A percentile compares a stretch with the other conserved stretches of the same genome.
Conservation (phyloP, 2,888 invertebrate species). For the Nemotelus pantherinus region DNA sequence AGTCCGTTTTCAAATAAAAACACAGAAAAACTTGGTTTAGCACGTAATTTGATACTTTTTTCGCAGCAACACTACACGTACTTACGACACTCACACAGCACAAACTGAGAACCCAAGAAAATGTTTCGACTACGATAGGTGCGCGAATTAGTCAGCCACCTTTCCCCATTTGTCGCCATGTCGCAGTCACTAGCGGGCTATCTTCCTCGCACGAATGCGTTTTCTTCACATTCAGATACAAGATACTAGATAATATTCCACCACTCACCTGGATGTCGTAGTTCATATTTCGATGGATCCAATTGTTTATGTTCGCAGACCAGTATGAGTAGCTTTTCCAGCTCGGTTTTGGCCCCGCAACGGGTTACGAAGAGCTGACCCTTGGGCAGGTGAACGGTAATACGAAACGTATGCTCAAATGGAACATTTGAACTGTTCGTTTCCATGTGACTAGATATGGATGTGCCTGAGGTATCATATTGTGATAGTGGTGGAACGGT, state of each 20-base stretch:
- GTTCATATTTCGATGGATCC: constrained; percentile 77
- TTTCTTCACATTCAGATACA: too few species aligned
- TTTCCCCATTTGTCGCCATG: too few species aligned
- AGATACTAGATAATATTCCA: background rate
- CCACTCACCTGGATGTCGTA: constrained; percentile 77
- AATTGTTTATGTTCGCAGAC: constrained; percentile 82
- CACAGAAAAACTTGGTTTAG: too few species aligned
- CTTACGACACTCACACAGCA: too few species aligned
- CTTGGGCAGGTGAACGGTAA: constrained; percentile 77
- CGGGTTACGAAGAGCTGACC: constrained; percentile 82
- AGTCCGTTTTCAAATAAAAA: too few species aligned
- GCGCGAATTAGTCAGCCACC: too few species aligned
- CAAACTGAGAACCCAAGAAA: too few species aligned
- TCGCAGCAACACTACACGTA: too few species aligned
- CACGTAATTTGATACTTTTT: too few species aligned
- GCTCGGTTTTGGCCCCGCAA: constrained; percentile 74
- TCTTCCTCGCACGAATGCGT: too few species aligned
- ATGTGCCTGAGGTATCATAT: constrained; percentile 61
- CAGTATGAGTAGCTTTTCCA: constrained; percentile 75
- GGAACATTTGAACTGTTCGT: constrained; percentile 64
- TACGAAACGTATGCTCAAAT: constrained; percentile 65
- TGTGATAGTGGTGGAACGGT: constrained; percentile 50
- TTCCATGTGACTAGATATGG: constrained; percentile 65
- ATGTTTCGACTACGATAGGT: too few species aligned
- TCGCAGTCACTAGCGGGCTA: too few species aligned